Evolutionary conservation across 2,888 invertebrate species (phyloP).

Genomic region (Yponomeuta plumbellus): DNA sequence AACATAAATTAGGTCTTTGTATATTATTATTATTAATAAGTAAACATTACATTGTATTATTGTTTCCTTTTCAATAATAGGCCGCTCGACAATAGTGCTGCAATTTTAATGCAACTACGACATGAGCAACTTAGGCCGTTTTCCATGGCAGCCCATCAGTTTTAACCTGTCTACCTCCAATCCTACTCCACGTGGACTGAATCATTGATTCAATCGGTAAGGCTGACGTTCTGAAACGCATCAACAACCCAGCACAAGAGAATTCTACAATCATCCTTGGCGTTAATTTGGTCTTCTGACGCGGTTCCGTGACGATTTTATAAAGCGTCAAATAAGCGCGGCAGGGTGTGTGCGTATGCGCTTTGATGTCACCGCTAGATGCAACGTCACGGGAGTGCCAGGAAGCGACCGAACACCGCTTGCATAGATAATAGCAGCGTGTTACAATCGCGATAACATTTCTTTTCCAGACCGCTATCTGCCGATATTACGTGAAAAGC

Average conservation of each 20-base stretch:
- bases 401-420: constrained; percentile 41
- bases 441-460: constrained; percentile 27
- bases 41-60: too few relatives aligned
- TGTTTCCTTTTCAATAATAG: neutral
- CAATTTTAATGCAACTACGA: constrained; percentile 38
- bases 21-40: too few relatives aligned
- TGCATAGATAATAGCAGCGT: constrained; percentile 51
- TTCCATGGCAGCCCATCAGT: constrained; percentile 45
- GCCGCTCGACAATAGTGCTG: constrained; percentile 19
- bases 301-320: constrained; percentile 23
- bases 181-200: constrained; percentile 39
- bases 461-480: neutral
- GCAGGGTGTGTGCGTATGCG: constrained; percentile 30
- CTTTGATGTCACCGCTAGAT: constrained; percentile 35
- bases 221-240: neutral
- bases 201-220: constrained; percentile 38
- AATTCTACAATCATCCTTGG: neutral
- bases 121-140: constrained; percentile 55
- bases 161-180: constrained; percentile 18
- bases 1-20: neutral
- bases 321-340: constrained; percentile 21
- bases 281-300: constrained; percentile 52
- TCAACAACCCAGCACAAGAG: neutral
- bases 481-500: neutral
- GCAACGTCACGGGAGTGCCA: constrained; percentile 36